phyloP scores from a whole-genome alignment of 2,888 invertebrate species.

The Drosophila mettleri region DNA sequence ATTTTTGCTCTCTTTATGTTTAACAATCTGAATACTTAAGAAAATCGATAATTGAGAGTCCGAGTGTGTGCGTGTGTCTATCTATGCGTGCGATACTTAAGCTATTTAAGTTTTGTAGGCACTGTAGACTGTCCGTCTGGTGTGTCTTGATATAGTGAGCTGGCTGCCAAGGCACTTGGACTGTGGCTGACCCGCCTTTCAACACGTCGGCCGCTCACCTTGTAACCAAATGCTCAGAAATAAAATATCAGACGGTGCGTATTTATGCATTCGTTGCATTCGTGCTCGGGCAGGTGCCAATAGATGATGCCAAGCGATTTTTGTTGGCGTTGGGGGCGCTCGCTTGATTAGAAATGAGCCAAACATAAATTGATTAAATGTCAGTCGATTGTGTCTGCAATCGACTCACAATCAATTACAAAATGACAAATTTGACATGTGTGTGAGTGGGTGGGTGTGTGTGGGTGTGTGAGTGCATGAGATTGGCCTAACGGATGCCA shows the following conservation, averaged over 20 bases:
- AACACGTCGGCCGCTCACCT: slow-evolving; percentile 63
- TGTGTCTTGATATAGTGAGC: slow-evolving; percentile 19
- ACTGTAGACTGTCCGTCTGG: slow-evolving; percentile 17
- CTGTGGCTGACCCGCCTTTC: slow-evolving; percentile 63
- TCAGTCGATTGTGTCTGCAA: slow-evolving; percentile 50
- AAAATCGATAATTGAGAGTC: slow-evolving; percentile 64
- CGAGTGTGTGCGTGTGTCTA: slow-evolving; percentile 11
- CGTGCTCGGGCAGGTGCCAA: slow-evolving; percentile 42
- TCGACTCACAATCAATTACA: slow-evolving; percentile 73
- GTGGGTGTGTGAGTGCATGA: slow-evolving; percentile 32
- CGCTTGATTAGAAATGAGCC: slow-evolving; percentile 47
- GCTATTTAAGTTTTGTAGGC: slow-evolving; percentile 60
- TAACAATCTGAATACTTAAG: slow-evolving; percentile 41
- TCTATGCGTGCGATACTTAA: slow-evolving; percentile 45
- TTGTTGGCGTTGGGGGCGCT: neutral
- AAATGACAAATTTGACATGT: slow-evolving; percentile 72
- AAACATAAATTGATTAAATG: slow-evolving; percentile 74
- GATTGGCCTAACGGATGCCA: slow-evolving; percentile 43
- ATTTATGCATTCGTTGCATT: slow-evolving; percentile 42
- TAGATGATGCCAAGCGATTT: slow-evolving; percentile 26
- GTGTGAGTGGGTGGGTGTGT: slow-evolving; percentile 15
- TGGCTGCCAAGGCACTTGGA: slow-evolving; percentile 62
- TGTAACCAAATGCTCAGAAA: slow-evolving; percentile 50
- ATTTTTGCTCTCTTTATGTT: slow-evolving; percentile 19
- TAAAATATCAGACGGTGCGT: slow-evolving; percentile 12